A percentile compares a stretch with the other conserved stretches of the same genome.
phyloP scores from a whole-genome alignment of 1,140 invertebrate species.

The Lithobius niger region DNA sequence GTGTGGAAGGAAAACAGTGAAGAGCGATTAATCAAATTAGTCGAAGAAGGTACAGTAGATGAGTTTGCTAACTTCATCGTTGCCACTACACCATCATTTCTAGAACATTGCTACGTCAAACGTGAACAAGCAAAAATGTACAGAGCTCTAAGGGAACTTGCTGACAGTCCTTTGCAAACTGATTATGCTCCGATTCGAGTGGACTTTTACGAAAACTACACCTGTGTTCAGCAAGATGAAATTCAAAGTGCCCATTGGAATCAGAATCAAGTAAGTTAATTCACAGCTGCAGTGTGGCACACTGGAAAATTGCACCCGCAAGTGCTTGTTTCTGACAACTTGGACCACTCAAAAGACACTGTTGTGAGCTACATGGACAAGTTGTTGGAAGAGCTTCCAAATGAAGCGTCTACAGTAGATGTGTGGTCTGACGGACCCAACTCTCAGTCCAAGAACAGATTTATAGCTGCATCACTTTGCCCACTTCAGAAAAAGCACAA shows the following conservation, averaged over 20 bases:
- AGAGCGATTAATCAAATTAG: not conserved
- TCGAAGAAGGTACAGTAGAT: too few species aligned
- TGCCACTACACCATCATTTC: not conserved
- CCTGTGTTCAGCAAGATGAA: too few species aligned
- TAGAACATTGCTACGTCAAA: not conserved
- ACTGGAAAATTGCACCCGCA: not conserved
- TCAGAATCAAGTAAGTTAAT: too few species aligned
- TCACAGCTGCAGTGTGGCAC: not conserved
- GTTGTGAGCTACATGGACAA: not conserved
- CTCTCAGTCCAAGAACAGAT: not conserved
- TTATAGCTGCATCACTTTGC: not conserved
- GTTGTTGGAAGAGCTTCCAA: not conserved
- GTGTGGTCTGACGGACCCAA: not conserved
- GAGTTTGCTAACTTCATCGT: not conserved
- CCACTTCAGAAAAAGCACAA: not conserved
- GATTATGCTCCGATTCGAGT: not conserved
- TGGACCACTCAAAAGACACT: not conserved
- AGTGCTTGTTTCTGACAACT: not conserved
- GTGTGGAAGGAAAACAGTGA: not conserved
- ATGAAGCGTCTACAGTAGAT: not conserved
- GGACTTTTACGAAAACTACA: too few species aligned
- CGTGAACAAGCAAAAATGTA: too few species aligned
- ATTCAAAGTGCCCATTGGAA: too few species aligned
- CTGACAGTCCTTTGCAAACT: too few species aligned
- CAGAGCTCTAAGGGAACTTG: too few species aligned